A percentile compares a stretch with the other conserved stretches of the same genome.
phyloP scores from a whole-genome alignment of 2,113 vertebrate species.

The Hucho hucho region DNA sequence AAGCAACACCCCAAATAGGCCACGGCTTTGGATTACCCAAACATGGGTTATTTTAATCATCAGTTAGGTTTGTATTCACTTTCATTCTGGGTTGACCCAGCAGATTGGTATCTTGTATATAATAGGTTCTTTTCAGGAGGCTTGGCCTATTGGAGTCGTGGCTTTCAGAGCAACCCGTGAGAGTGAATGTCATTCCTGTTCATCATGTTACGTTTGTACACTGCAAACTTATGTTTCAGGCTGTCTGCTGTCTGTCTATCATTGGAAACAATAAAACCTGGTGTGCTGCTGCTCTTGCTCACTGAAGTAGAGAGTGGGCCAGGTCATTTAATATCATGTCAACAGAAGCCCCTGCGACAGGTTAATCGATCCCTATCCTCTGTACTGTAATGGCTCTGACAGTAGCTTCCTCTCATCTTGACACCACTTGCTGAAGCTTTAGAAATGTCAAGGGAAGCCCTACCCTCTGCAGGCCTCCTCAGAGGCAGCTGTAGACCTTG shows the following conservation, averaged over 20 bases:
- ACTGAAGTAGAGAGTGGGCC: conserved; percentile 29
- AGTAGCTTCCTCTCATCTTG: conserved; percentile 48
- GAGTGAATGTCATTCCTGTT: too few relatives aligned
- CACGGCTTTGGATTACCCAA: too few relatives aligned
- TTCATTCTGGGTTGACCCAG: too few relatives aligned
- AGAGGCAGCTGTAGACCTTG: conserved; percentile 51
- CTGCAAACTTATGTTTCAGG: not conserved
- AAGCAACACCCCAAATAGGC: too few relatives aligned
- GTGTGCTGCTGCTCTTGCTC: conserved; percentile 24
- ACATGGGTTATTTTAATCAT: too few relatives aligned
- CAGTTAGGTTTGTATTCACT: too few relatives aligned
- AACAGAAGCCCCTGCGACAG: conserved; percentile 63
- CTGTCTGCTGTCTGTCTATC: conserved; percentile 10
- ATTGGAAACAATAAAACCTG: conserved; percentile 21
- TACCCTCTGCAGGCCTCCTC: conserved; percentile 43
- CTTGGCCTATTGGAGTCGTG: too few relatives aligned
- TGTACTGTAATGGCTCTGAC: conserved; percentile 56
- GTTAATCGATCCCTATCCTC: conserved; percentile 70
- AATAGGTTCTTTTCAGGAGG: too few relatives aligned
- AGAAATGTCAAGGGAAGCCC: conserved; percentile 52
- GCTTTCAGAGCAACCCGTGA: too few relatives aligned
- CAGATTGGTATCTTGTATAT: too few relatives aligned
- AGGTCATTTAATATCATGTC: conserved; percentile 73
- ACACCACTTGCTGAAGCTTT: conserved; percentile 42
- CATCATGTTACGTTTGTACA: too few relatives aligned